Base-by-base conservation (phyloP, 2,797 vertebrate species). In the Tapera naevia region DNA sequence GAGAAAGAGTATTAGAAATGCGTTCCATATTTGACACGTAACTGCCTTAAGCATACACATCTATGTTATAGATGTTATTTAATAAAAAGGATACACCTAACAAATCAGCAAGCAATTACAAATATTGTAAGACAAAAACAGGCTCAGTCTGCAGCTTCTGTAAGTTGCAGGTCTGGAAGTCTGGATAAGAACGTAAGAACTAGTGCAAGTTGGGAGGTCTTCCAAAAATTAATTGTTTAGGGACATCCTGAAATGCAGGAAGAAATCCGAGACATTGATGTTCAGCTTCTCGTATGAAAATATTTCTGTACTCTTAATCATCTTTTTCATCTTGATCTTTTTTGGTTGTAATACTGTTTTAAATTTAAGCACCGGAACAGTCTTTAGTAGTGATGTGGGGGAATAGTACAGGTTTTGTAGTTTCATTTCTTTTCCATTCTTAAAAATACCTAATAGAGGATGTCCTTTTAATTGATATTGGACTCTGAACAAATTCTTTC, bases 371-470 rank as follows among this genome's bases (percentile, higher is more conserved):
- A 67, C 17, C 22, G 71, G 53, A 88, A 53, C 2, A 0, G 24
- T 61, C 23, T 48, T 81, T 41, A 33, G 5, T 76, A 51, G 66
- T 56, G 35, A 76, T 54, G 3, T 43, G 39, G 32, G 25, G 27
- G 8, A 58, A 23, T 30, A 12, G 5, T 54, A 54, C 48, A 67
- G 19, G 6, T 48, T 80, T 79, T 74, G 11, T 27, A 58, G 27
- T 79, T 91, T 79, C 8, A 35, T 75, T 90, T 86, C 2, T 74
- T 64, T 90, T 69, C 13, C 37, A 62, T 80, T 85, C 33, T 82
- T 87, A 43, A 91, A 89, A 92, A 70, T 51, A 28, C 3, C 6
- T 62, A 15, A 25, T 39, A 46, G 30, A 58, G 18, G 16, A 65
- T 74, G 32, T n/a, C 21, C 32, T 57, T 84, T 45, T 84, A 88